These are phyloP conservation scores for Portevinia maculata DNA, from an alignment of 2,888 invertebrate genomes.

Conservation along the genomic window DNA sequence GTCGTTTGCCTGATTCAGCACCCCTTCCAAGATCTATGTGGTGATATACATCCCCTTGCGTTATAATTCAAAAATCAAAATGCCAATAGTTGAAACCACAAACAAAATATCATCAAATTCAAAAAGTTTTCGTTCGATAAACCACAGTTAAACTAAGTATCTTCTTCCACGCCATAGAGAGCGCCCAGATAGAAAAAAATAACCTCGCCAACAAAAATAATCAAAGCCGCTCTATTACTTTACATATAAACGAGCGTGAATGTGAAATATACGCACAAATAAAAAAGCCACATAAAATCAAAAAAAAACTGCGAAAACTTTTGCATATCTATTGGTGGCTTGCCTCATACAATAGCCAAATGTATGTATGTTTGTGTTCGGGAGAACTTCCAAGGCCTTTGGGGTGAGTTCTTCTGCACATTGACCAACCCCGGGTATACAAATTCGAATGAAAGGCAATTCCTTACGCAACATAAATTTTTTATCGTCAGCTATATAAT, in stretches of 20 bases:
- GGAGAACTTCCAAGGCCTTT: constrained; percentile 39
- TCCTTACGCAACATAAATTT: constrained; percentile 74
- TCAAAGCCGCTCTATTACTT: constrained; percentile 55
- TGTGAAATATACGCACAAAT: constrained; percentile 55
- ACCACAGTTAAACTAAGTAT: constrained; percentile 43
- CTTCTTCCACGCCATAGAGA: constrained; percentile 56
- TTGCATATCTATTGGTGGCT: constrained; percentile 31
- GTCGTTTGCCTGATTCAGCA: neutral
- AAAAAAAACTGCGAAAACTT: constrained; percentile 61
- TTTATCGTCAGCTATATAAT: constrained; percentile 49
- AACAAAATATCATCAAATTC: constrained; percentile 56
- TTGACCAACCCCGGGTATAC: neutral
- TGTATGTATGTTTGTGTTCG: constrained; percentile 26
- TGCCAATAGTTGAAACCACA: constrained; percentile 41
- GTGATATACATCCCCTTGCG: neutral
- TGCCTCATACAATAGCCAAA: neutral
- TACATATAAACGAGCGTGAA: constrained; percentile 60
- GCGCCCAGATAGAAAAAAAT: constrained; percentile 1
- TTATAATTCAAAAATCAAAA: constrained; percentile 48
- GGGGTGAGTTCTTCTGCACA: neutral
- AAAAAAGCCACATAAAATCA: constrained; percentile 73
- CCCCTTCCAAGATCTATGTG: neutral
- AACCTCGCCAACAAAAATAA: constrained; percentile 16
- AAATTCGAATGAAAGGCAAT: constrained; percentile 68
- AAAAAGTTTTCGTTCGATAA: constrained; percentile 51